Percentiles rank a stretch among this genome's conserved stretches.
Conservation (phyloP, 2,888 invertebrate species). For the Teinopalpus imperialis region DNA sequence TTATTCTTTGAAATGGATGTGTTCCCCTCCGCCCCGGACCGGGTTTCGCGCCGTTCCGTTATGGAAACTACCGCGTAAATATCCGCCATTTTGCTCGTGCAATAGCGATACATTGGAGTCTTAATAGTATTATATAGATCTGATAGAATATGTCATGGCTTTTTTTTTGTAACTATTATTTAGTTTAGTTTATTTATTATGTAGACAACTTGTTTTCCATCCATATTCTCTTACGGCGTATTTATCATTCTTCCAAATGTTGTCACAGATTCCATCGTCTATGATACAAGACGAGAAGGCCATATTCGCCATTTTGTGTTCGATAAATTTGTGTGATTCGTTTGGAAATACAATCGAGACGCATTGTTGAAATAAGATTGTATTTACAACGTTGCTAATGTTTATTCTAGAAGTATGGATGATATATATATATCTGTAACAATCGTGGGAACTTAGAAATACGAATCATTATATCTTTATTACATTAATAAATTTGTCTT, state of each 20-base stretch:
- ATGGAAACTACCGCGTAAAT: slow-evolving; percentile 47
- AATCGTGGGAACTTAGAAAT: slow-evolving; percentile 42
- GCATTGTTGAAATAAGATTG: slow-evolving; percentile 5
- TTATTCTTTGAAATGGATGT: slow-evolving; percentile 77
- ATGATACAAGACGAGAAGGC: too few relatives aligned
- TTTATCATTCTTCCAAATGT: too few relatives aligned
- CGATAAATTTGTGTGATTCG: slow-evolving; percentile 48
- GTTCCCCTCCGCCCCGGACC: slow-evolving; percentile 46
- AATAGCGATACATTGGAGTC: slow-evolving; percentile 24
- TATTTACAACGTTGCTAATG: slow-evolving; percentile 43
- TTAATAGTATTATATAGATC: too few relatives aligned
- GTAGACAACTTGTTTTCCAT: too few relatives aligned
- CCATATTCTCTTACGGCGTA: too few relatives aligned
- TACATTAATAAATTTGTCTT: too few relatives aligned
- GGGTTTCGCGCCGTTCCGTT: slow-evolving; percentile 52
- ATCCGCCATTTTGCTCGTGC: slow-evolving; percentile 55
- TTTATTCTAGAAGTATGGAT: slow-evolving; percentile 42
- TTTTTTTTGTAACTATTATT: too few relatives aligned
- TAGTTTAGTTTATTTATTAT: too few relatives aligned
- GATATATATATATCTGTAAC: not conserved
- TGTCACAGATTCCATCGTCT: too few relatives aligned
- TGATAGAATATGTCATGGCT: too few relatives aligned
- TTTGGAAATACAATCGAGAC: slow-evolving; percentile 54
- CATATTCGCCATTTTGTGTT: slow-evolving; percentile 60
- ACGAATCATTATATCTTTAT: too few relatives aligned